Evolutionary conservation across 2,113 vertebrate species (phyloP), one percentile per base, ranked within the genome.

Genomic region (Nerophis ophidion): DNA sequence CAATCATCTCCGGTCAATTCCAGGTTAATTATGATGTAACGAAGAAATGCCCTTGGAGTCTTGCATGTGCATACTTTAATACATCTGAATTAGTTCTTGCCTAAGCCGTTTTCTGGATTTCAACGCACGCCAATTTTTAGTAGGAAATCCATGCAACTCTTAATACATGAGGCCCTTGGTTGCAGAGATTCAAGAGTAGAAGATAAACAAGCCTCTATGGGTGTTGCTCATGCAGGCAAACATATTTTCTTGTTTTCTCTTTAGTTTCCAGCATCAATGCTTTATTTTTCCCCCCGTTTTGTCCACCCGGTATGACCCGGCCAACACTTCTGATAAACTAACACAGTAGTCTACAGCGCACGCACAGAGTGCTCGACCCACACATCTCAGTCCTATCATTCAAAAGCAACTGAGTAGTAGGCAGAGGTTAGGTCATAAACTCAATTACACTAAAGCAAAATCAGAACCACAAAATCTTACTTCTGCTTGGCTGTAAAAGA

Each of bases 391-490:
- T 74, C 80, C 76, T 84, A 86, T 86, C 84, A 58, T 45, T 80
- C 50, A 75, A 74, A 81, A 79, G 81, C 60, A 81, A 82, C 73
- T 74, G 70, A 61, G 69, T 72, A 63, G 62, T 74, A 77, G 66
- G 77, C 71, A 68, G 63, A 12, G 66, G 81, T 83, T 81, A 80
- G 80, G 81, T 83, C 83, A 82, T 66, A 86, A 82, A 84, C 76
- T 69, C 77, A 84, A 82, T 85, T 84, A 83, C 79, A 50, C 64
- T 60, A 56, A 11, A 36, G 66, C 51, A 63, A 71, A 70, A 60
- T 50, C 55, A 35, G 57, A 61, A 71, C 52, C 78, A 57, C 57
- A 66, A 62, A 76, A 40, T 61, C 74, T 69, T 75, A 66, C 58
- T 69, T 51, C 49, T 45, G 42, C 65, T 63, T 40, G 1, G 42